Conservation (phyloP, 2,888 invertebrate species). For the Scaptomyza tumidula region DNA sequence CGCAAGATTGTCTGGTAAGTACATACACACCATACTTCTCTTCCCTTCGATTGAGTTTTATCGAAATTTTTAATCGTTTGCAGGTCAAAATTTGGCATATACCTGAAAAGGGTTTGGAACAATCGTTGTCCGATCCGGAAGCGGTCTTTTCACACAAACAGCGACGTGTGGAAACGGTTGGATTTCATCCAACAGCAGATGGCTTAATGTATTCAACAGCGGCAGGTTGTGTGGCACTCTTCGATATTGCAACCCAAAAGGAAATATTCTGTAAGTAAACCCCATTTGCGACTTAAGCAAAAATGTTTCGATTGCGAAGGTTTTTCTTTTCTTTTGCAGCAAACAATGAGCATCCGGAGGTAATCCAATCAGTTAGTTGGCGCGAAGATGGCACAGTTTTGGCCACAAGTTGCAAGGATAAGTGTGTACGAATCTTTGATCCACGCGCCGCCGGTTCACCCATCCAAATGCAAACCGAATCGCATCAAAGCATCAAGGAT, state of each 20-base stretch:
- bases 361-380: slow-evolving; percentile 96
- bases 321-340: slow-evolving; percentile 81
- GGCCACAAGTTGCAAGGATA: slow-evolving; percentile 96
- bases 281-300: too few relatives aligned
- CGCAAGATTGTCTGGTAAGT: slow-evolving; percentile 92
- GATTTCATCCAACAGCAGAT: slow-evolving; percentile 96
- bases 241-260: slow-evolving; percentile 93
- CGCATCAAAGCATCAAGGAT: slow-evolving; percentile 96
- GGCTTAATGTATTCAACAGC: slow-evolving; percentile 94
- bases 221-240: slow-evolving; percentile 91
- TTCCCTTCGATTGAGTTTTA: neutral
- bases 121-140: slow-evolving; percentile 91
- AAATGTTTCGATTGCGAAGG: too few relatives aligned
- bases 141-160: slow-evolving; percentile 93
- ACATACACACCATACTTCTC: too few relatives aligned
- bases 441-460: slow-evolving; percentile 88
- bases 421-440: slow-evolving; percentile 93
- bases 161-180: slow-evolving; percentile 93
- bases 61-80: slow-evolving; percentile 25
- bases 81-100: slow-evolving; percentile 96
- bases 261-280: slow-evolving; percentile 90
- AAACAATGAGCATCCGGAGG: slow-evolving; percentile 92
- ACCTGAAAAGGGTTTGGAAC: slow-evolving; percentile 91
- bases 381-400: slow-evolving; percentile 91
- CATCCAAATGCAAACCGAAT: slow-evolving; percentile 88